Evolutionary conservation across 2,797 vertebrate species (phyloP).

Genomic region (Mus spretus): DNA sequence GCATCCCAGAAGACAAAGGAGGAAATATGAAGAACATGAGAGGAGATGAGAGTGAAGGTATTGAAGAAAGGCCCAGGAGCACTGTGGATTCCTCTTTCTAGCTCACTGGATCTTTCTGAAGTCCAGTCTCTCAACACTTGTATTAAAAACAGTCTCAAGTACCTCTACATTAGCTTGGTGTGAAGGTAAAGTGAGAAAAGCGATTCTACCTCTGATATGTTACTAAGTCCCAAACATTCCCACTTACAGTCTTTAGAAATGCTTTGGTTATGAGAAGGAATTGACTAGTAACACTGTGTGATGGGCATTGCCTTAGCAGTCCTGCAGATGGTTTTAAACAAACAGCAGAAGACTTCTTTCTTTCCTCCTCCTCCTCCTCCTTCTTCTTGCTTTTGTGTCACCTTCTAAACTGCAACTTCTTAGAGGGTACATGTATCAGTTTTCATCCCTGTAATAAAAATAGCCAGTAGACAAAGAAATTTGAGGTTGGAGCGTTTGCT

Average conservation of each 20-base stretch:
- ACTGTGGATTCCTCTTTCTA: fast-evolving
- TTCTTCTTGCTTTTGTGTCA: neutral
- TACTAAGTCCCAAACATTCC: neutral
- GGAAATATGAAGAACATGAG: fast-evolving
- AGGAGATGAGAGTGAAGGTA: neutral
- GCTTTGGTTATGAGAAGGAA: neutral
- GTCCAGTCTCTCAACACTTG: neutral
- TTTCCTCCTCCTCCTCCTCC: too few species aligned
- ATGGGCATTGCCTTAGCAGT: fast-evolving
- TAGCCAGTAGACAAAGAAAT: neutral
- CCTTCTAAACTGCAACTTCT: neutral
- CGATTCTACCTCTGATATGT: fast-evolving
- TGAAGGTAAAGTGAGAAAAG: neutral
- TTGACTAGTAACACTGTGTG: too few species aligned
- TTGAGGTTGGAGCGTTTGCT: neutral
- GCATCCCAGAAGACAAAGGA: too few species aligned
- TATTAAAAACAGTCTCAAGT: too few species aligned
- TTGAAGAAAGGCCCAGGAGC: neutral
- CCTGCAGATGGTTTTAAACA: neutral
- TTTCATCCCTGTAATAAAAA: neutral
- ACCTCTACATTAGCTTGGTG: neutral
- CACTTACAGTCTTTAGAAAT: neutral
- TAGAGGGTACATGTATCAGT: neutral
- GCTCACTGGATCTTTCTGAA: neutral
- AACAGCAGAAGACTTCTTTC: neutral